phyloP scores from a whole-genome alignment of 92 coral and sea anemone species.

The Galaxea fascicularis region DNA sequence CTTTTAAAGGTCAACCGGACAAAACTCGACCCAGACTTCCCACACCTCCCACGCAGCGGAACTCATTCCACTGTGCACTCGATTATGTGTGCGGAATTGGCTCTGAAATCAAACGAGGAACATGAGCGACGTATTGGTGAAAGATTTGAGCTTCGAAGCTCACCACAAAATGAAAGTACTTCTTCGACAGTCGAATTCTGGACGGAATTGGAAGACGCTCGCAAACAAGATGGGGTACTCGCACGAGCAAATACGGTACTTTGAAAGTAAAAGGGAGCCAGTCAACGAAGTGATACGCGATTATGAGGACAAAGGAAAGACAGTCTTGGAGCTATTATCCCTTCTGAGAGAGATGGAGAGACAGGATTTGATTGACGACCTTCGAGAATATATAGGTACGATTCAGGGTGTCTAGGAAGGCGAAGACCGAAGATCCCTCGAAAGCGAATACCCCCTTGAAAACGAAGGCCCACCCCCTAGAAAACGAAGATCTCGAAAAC shows the following conservation, averaged over 20 bases:
- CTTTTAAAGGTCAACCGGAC: no score
- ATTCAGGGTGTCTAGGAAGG: no score
- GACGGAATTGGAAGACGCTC: constrained; percentile 76
- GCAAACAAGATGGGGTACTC: constrained; percentile 81
- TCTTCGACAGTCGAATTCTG: constrained; percentile 60
- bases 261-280: constrained; percentile 53
- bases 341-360: constrained; percentile 72
- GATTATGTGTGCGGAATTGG: no score
- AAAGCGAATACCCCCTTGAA: no score
- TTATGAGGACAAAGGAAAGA: constrained; percentile 57
- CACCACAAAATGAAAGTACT: constrained; percentile 61
- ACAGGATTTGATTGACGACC: constrained; percentile 78
- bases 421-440: no score
- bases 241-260: constrained; percentile 52
- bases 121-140: constrained; percentile 51
- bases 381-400: constrained; percentile 70
- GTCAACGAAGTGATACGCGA: constrained; percentile 62
- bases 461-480: no score
- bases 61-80: no score
- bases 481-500: no score
- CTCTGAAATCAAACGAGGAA: no score
- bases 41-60: no score
- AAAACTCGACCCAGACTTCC: no score
- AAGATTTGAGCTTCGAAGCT: constrained; percentile 78
- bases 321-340: constrained; percentile 64